Evolutionary conservation across 2,888 invertebrate genomes (phyloP), one percentile per base, ranked within the genome.

Genomic region (Lycocerus yunnanus): DNA sequence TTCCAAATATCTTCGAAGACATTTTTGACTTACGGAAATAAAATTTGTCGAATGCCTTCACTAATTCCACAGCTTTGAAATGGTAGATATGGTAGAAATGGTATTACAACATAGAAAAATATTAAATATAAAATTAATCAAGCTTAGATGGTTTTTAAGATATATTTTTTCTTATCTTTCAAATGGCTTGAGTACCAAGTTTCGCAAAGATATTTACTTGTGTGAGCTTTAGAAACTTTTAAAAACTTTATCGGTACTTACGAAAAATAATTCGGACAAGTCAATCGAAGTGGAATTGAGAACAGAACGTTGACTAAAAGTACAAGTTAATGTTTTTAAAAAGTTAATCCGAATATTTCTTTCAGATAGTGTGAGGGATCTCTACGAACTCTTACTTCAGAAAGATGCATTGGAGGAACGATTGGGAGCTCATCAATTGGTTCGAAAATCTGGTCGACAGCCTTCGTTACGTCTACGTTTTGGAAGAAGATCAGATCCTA

Each of bases 401-500:
- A 91, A 90, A 86, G 92, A 92, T 82, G 90, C 90, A n/a, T 85
- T 92, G 69, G 91, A 90, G 77, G 87, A 90, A 61, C 90, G 91
- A 16, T 91, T 90, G 73, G 86, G 84, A 4, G 90, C 91, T 10
- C 94, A 94, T 85, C 90, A 93, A 82, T 90, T 94, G 21, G 93
- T 93, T 67, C 91, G 94, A 84, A 94, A 94, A 86, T 93, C 94
- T 4, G 93, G 93, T 82, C 90, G 94, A 77, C 93, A 93, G 14
- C 94, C 94, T 0, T 94, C 94, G 1, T 88, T 94, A 59, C 90
- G 94, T 15, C 90, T 95, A 73, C 91, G 94, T 78, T 95, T 94
- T 83, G 94, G 94, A 59, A 90, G 93, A 79, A 90, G 94, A 78
- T 92, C 93, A 24, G 93, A 93, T 86, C 92, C 93, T 13, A 90